Percentiles rank a stretch among this genome's conserved stretches.
Conservation (phyloP, 2,797 vertebrate species). For the Sorex maritimensis region DNA sequence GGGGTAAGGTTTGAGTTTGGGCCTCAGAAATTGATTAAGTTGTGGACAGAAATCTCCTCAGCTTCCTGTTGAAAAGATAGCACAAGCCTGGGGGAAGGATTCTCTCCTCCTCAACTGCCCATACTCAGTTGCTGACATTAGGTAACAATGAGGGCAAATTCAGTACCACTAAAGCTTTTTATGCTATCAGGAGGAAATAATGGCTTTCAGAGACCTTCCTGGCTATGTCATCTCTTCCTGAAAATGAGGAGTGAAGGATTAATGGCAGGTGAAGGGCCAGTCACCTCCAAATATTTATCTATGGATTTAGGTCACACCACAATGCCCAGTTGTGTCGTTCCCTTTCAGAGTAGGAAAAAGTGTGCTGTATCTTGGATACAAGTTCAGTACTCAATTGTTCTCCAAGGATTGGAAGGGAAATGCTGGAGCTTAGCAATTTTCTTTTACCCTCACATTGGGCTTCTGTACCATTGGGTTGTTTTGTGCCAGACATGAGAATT, state of each 20-base stretch:
- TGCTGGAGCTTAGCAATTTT: conserved; percentile 76
- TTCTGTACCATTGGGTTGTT: conserved; percentile 53
- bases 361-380: conserved; percentile 79
- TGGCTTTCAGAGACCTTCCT: background rate
- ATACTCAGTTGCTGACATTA: background rate
- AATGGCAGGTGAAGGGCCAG: conserved; percentile 65
- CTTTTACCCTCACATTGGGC: conserved; percentile 73
- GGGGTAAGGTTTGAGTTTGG: background rate
- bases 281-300: conserved; percentile 75
- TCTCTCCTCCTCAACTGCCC: background rate
- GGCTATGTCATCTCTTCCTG: background rate
- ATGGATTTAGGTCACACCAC: conserved; percentile 80
- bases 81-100: background rate
- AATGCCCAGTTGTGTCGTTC: conserved; percentile 79
- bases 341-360: conserved; percentile 68
- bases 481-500: conserved; percentile 69
- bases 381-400: conserved; percentile 74
- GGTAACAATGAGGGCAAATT: background rate
- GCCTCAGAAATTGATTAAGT: background rate
- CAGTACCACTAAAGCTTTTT: background rate
- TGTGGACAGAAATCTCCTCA: background rate
- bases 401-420: conserved; percentile 81
- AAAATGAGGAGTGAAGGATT: conserved; percentile 67
- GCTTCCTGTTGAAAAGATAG: conserved; percentile 26
- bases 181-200: conserved; percentile 24